Base-by-base conservation (phyloP, 2,888 invertebrate species). In the Mythimna lalbum region DNA sequence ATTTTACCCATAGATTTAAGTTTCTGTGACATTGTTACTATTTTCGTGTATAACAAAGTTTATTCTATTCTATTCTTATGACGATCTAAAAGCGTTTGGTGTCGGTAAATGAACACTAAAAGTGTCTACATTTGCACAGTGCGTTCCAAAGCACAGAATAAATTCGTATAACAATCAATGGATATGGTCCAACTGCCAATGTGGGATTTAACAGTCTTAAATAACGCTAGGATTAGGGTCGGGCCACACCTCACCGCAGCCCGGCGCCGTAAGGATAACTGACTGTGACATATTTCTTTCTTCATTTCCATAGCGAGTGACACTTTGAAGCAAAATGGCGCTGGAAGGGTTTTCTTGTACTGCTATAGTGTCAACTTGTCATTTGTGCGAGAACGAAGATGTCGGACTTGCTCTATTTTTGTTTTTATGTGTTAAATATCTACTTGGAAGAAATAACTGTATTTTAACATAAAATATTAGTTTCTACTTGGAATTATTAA, bases 171-270 rank as follows among this genome's bases (percentile, higher is more conserved):
- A 33, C 17, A 14, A 43, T 12, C 67, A 71, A 67, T 63, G 67
- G 36, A 76, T 4, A 43, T 31, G 14, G 50, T 43, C 33, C 61
- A 56, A 52, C 47, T 14, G 4, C 69, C 69, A 63, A 76, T 55
- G 47, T 80, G 65, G 64, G 77, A n/a, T 36, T 73, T 56, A 69
- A 72, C 19, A 60, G 68, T 60, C 59, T 75, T 80, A 77, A 83
- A 77, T 81, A 78, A 80, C 69, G 72, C 63, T 68, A 62, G 74
- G 73, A 80, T 81, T 75, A 81, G 77, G 82, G 80, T 81, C 57
- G 77, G 27, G 57, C 53, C 80, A 69, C 77, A 81, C 82, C 73
- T 74, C 31, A 9, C 33, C 27, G 49, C 33, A 59, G 39, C 62
- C 47, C 43, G 36, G 27, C 17, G 43, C 1, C 17, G 39, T 47